Percentiles rank a stretch among this genome's conserved stretches.
Conservation (phyloP, 2,797 vertebrate genomes). For the Acestrorhynchus altus region DNA sequence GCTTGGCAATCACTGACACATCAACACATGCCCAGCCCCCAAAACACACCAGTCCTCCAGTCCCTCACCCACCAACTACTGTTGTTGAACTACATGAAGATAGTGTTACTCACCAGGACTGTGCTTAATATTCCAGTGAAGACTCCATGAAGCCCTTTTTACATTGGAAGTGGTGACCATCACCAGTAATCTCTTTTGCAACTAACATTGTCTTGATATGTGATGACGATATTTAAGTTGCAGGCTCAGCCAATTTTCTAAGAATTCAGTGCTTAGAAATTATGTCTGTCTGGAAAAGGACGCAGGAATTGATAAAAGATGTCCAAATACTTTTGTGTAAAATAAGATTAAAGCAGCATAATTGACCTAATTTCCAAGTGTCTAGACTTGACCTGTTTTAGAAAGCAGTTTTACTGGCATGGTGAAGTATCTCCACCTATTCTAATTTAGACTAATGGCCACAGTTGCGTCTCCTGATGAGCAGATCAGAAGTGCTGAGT, state of each 20-base stretch:
- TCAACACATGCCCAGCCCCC: conserved; percentile 14
- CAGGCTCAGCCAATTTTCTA: too few species aligned
- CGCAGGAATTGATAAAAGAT: too few species aligned
- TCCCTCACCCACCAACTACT: neutral
- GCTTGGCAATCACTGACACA: conserved; percentile 26
- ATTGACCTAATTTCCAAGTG: neutral
- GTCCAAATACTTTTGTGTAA: too few species aligned
- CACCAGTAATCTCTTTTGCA: too few species aligned
- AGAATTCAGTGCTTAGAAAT: too few species aligned
- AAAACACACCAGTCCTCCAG: conserved; percentile 11
- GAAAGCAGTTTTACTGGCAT: neutral
- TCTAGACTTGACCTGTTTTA: neutral
- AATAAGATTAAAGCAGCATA: neutral
- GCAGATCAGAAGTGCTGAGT: neutral
- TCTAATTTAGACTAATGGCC: neutral
- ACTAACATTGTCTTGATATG: too few species aligned
- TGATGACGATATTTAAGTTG: too few species aligned
- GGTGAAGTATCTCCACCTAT: neutral
- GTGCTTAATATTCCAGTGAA: neutral
- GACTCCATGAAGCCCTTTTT: neutral
- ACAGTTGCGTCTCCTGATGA: neutral
- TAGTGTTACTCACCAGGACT: neutral
- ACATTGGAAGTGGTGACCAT: too few species aligned
- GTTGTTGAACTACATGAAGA: neutral
- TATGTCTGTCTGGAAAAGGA: too few species aligned